Conservation (phyloP, 1,140 invertebrate genomes). For the Bombus sylvicola region DNA sequence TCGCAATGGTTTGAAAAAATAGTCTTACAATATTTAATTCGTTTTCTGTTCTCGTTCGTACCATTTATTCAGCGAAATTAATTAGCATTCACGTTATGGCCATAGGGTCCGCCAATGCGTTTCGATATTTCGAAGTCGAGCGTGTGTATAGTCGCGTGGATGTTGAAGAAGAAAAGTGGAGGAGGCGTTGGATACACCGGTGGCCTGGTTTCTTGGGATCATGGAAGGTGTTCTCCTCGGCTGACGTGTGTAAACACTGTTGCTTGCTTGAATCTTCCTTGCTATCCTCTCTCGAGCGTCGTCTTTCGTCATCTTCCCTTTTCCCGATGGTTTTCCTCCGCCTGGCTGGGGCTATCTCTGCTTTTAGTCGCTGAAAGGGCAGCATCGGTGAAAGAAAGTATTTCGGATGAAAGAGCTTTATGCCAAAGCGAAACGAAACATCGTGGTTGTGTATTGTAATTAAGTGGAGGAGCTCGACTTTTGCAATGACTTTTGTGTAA, state of each 20-base stretch:
- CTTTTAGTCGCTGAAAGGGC: conserved; percentile 55
- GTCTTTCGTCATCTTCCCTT: conserved; percentile 21
- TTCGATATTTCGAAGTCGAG: not conserved
- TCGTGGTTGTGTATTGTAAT: not conserved
- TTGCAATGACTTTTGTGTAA: not conserved
- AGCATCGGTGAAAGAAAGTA: conserved; percentile 18
- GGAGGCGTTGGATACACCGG: conserved; percentile 43
- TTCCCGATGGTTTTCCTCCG: not conserved
- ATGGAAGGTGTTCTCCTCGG: conserved; percentile 61
- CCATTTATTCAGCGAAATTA: not conserved
- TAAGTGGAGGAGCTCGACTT: not conserved
- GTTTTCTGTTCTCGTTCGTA: not conserved
- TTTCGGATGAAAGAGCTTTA: not conserved
- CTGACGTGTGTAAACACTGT: conserved; percentile 70
- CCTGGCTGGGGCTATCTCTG: conserved; percentile 27
- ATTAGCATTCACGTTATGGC: not conserved
- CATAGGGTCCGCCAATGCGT: not conserved
- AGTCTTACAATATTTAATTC: not conserved
- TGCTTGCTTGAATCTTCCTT: conserved; percentile 64
- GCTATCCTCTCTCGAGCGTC: conserved; percentile 23
- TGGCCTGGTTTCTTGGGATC: conserved; percentile 71
- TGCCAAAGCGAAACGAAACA: not conserved
- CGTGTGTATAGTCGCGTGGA: not conserved
- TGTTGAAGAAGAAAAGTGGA: not conserved
- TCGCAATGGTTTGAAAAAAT: not conserved